Base-by-base conservation (phyloP, 2,888 invertebrate genomes). In the Leptothorax acervorum region DNA sequence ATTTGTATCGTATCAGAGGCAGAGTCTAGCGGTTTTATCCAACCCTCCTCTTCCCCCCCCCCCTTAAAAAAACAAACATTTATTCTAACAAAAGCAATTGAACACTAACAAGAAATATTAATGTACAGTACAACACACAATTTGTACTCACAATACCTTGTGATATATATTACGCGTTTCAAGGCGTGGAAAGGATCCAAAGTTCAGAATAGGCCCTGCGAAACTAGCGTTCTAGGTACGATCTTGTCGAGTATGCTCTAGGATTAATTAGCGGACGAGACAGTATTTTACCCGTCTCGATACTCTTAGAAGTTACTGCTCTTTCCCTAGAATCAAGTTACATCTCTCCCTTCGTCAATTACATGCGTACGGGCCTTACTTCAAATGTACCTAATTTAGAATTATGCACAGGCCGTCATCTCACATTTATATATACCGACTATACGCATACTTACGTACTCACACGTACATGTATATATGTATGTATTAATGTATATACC, bases 301-400 rank as follows among this genome's bases (percentile, higher is more conserved):
- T 71, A 60, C 8, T 28, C 45, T 70, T 78, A 55, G 53, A 66
- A 31, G 28, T 68, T 68, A 68, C n/a, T 68, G 35, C 65, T 45
- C 35, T 23, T 8, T 15, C 5, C 12, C 62, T 74, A 48, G 28
- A 53, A 6, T 66, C 65, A 39, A 76, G 53, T 66, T 53, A 78
- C 76, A 39, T 51, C 39, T 78, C 15, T 57, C 70, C 12, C 15
- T n/a, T 79, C 78, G 66, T 42, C 68, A 75, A 81, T 82, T 85
- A 86, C 84, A 85, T 63, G 74, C 73, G 68, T 86, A 85, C 83
- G 86, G 87, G 85, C 87, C 89, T 90, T 87, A 89, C 73, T 86
- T 86, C 84, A 86, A 87, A 89, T 85, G 86, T 90, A 90, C 51
- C 90, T 90, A 90, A 91, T 90, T 90, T 90, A 90, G 90, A 90